Evolutionary conservation across 1,140 invertebrate species (phyloP), one percentile per base, ranked within the genome.

Genomic region (Drosophila sechellia): DNA sequence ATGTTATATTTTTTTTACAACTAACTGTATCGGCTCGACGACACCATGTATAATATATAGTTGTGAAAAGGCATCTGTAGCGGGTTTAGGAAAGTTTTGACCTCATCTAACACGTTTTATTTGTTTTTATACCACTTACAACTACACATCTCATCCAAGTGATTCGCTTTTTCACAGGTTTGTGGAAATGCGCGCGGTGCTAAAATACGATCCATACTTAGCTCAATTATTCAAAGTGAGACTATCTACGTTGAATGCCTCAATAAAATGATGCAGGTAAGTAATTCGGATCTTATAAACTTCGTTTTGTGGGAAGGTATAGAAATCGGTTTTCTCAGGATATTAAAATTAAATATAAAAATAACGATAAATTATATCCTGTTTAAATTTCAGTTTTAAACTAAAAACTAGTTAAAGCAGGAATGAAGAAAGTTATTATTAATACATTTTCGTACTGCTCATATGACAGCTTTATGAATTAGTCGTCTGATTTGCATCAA

Each of bases 211-310:
- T 96, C 96, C 79, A 97, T 98, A 74, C 94, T 98, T 46, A 95
- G 94, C 55, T 98, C 96, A 81, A 97, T 98, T 43, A 95, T 98
- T 77, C 97, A 98, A 79, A 98, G 97, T 91, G 98, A 98, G 93
- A 95, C 94, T 25, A 95, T 96, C 50, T 98, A 98, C 90, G 96
- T 98, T 10, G 97, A 97, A 92, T 97, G 96, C 91, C 94, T 98
- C 13, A 96, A 96, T 81, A 96, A 98, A 49, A 96, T 98, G 93
- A 94, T 97, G 71, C 96, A 97, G 94, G 97, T 97, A 93, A 92
- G 91, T 59, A 15, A n/a, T 22, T 2, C 22, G 4, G 1, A 13
- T 37, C 4, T 12, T 37, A 39, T 5, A 13, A 39, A n/a, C 13
- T 39, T 13, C 13, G 13, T 39, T 39, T 13, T 39, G 13, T 39